Conservation (phyloP, 1,140 invertebrate species). For the Cydia fagiglandana region DNA sequence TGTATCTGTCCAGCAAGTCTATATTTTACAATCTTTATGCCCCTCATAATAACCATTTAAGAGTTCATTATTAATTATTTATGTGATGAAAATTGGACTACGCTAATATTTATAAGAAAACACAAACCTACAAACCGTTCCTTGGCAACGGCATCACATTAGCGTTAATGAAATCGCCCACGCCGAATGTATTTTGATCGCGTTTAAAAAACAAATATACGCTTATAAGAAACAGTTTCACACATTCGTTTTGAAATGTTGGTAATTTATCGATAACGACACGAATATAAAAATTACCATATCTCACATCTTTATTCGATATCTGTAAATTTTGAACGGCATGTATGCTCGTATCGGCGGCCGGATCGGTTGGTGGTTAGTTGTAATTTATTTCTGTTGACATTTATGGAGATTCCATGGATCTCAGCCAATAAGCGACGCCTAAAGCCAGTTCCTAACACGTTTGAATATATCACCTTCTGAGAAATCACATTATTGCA, state of each 20-base stretch:
- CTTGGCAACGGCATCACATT: slow-evolving; percentile 20
- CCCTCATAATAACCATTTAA: background rate
- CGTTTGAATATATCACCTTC: slow-evolving; percentile 48
- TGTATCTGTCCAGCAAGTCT: background rate
- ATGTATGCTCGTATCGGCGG: slow-evolving; percentile 38
- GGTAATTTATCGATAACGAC: slow-evolving; percentile 42
- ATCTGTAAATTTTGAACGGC: slow-evolving; percentile 42
- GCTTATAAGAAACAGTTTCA: slow-evolving; percentile 28
- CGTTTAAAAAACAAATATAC: slow-evolving; percentile 39
- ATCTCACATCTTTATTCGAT: slow-evolving; percentile 54
- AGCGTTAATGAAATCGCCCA: slow-evolving; percentile 28
- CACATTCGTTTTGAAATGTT: slow-evolving; percentile 35
- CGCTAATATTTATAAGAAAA: slow-evolving; percentile 20
- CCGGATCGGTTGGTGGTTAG: slow-evolving; percentile 38
- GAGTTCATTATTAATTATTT: background rate
- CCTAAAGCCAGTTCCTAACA: slow-evolving; percentile 54
- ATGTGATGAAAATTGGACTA: slow-evolving; percentile 10
- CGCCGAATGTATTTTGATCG: slow-evolving; percentile 27
- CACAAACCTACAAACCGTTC: slow-evolving; percentile 12
- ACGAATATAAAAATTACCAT: slow-evolving; percentile 59
- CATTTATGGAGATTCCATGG: slow-evolving; percentile 68
- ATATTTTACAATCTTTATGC: background rate
- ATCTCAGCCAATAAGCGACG: slow-evolving; percentile 58
- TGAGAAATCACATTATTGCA: slow-evolving; percentile 41
- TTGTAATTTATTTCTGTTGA: slow-evolving; percentile 66